phyloP scores from a whole-genome alignment of 2,888 invertebrate genomes.

The Hyles lineata region DNA sequence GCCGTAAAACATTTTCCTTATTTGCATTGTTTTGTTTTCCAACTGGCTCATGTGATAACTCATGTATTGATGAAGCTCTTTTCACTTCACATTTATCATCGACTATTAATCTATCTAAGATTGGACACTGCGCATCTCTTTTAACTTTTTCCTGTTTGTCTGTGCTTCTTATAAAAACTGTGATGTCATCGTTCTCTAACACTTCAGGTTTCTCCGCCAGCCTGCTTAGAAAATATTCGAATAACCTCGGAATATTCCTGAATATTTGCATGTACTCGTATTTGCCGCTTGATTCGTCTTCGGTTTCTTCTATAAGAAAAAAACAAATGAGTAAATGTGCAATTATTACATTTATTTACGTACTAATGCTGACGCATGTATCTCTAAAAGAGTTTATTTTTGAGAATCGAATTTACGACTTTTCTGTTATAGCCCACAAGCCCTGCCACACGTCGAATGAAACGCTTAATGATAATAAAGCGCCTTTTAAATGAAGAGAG shows the following conservation, averaged over 20 bases:
- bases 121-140: slow-evolving; percentile 16
- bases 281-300: background rate
- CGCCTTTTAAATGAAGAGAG: too few relatives aligned
- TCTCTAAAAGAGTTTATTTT: too few relatives aligned
- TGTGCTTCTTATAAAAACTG: slow-evolving; percentile 47
- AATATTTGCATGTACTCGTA: slow-evolving; percentile 55
- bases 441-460: too few relatives aligned
- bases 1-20: background rate
- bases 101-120: too few relatives aligned
- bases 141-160: slow-evolving; percentile 30
- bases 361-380: too few relatives aligned
- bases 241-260: slow-evolving; percentile 58
- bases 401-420: too few relatives aligned
- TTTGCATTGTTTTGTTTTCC: background rate
- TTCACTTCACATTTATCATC: background rate
- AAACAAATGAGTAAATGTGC: background rate
- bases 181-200: slow-evolving; percentile 58
- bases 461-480: too few relatives aligned
- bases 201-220: slow-evolving; percentile 62
- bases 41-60: background rate
- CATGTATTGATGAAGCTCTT: background rate
- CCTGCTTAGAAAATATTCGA: slow-evolving; percentile 59
- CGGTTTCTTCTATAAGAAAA: background rate
- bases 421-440: too few relatives aligned
- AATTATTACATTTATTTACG: too few relatives aligned